These are phyloP conservation scores for Idris sp. DNA, from an alignment of 1,140 invertebrate genomes.

Conservation along the genomic window DNA sequence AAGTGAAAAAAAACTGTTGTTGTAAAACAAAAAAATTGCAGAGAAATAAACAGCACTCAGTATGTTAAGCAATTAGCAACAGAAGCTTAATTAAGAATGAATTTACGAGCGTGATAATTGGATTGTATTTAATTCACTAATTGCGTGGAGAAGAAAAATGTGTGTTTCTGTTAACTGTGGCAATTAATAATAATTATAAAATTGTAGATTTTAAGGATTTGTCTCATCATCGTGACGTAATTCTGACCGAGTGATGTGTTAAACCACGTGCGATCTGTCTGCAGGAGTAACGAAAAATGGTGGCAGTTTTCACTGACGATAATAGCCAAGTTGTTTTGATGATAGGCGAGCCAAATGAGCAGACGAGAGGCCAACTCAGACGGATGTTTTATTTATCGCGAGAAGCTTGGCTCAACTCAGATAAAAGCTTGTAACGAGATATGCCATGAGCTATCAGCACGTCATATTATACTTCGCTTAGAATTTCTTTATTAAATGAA, in stretches of 20 bases:
- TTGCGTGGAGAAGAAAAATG: conserved; percentile 3
- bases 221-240: conserved; percentile 4
- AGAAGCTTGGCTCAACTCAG: conserved; percentile 25
- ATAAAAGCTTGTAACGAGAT: conserved; percentile 55
- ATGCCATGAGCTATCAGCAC: conserved; percentile 36
- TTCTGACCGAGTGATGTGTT: neutral
- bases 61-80: conserved; percentile 12
- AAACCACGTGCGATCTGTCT: neutral
- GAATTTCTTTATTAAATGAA: conserved; percentile 12
- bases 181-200: conserved; percentile 2
- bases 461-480: conserved; percentile 10
- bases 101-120: conserved; percentile 25
- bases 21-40: conserved; percentile 4
- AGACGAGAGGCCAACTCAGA: conserved; percentile 30
- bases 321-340: conserved; percentile 29
- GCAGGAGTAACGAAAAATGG: conserved; percentile 8
- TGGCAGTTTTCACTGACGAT: conserved; percentile 29
- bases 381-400: conserved; percentile 61
- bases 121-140: conserved; percentile 13
- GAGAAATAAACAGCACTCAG: too few species aligned
- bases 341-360: conserved; percentile 48
- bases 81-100: conserved; percentile 14
- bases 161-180: conserved; percentile 4
- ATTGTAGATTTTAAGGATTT: neutral
- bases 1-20: neutral